Percentiles rank a stretch among this genome's conserved stretches.
Conservation (phyloP, 2,113 vertebrate species). For the Oxyura jamaicensis region DNA sequence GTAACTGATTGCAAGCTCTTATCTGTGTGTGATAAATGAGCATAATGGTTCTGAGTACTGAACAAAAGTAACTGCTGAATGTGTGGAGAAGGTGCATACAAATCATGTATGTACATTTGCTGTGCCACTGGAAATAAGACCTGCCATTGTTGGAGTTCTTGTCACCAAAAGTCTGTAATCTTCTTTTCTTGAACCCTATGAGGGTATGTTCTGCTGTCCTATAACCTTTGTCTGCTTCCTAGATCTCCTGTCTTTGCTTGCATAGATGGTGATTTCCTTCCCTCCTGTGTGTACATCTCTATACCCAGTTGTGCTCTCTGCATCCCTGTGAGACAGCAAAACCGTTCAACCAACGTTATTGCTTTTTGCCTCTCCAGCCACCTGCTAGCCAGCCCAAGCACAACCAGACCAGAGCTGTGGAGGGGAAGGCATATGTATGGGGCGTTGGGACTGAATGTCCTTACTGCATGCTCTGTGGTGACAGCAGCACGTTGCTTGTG, state of each 20-base stretch:
- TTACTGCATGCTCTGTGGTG: fast-evolving
- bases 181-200: too few species aligned
- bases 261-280: neutral
- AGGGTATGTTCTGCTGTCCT: neutral
- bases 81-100: neutral
- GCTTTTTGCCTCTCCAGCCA: neutral
- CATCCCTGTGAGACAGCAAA: neutral
- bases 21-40: neutral
- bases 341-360: neutral
- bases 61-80: neutral
- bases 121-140: neutral
- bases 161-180: neutral
- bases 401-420: neutral
- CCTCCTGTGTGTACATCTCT: neutral
- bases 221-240: neutral
- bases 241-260: neutral
- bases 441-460: fast-evolving
- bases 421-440: fast-evolving
- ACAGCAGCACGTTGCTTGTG: fast-evolving
- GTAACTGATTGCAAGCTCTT: neutral
- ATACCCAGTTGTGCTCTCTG: neutral
- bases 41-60: neutral
- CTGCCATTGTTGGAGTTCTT: neutral
- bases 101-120: neutral
- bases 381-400: fast-evolving